phyloP scores from a whole-genome alignment of 2,888 invertebrate species.

The Keiferia lycopersicella region DNA sequence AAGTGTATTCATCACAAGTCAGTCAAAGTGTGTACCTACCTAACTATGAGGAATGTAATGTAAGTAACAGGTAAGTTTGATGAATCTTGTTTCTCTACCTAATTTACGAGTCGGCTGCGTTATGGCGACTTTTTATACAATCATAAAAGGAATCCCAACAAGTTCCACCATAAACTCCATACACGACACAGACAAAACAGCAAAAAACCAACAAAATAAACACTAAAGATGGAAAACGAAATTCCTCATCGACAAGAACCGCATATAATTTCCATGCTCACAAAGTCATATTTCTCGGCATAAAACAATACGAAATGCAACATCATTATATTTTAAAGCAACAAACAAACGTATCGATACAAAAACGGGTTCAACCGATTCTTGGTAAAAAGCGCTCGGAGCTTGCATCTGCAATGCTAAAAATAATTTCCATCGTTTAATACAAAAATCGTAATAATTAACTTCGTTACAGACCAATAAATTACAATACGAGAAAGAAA shows the following conservation, averaged over 20 bases:
- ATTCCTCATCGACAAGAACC: constrained; percentile 1
- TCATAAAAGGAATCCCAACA: background rate
- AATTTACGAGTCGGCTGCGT: background rate
- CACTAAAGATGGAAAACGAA: constrained; percentile 8
- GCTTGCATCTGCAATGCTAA: constrained; percentile 66
- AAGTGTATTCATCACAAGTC: no score
- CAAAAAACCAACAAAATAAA: constrained; percentile 6
- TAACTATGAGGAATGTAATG: no score
- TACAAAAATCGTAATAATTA: constrained; percentile 82
- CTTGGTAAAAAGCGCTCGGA: constrained; percentile 63
- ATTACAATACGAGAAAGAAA: constrained; percentile 81
- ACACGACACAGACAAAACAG: background rate
- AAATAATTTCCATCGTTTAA: constrained; percentile 81
- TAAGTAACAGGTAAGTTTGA: no score
- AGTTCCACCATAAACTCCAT: background rate
- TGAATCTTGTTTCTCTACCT: no score
- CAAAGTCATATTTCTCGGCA: constrained; percentile 28
- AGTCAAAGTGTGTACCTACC: no score
- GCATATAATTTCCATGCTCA: constrained; percentile 13
- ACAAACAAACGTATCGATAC: constrained; percentile 45
- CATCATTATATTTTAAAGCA: constrained; percentile 36
- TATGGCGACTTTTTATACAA: background rate
- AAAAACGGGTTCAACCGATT: constrained; percentile 44
- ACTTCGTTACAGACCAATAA: constrained; percentile 81
- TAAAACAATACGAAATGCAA: constrained; percentile 29